Evolutionary conservation across 2,888 invertebrate genomes (phyloP).

Genomic region (Drosophila anomelani): DNA sequence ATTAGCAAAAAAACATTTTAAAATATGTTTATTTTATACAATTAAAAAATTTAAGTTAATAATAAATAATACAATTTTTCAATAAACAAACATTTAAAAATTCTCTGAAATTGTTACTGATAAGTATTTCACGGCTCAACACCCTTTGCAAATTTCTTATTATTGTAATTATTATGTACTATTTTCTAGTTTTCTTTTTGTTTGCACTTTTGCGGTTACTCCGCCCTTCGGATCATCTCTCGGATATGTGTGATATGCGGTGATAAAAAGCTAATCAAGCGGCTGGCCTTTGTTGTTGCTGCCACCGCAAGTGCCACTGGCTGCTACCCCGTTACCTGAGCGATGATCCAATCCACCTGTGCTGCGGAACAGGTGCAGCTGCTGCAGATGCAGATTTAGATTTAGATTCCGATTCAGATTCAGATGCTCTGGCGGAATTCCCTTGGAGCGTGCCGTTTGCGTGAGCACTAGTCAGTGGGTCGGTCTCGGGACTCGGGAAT

Average conservation of each 20-base stretch:
- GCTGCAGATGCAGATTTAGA: constrained; percentile 16
- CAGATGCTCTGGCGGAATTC: constrained; percentile 29
- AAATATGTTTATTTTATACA: not conserved
- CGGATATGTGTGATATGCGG: constrained; percentile 21
- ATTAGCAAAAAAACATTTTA: not conserved
- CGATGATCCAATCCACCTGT: constrained; percentile 27
- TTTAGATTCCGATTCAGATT: constrained; percentile 22
- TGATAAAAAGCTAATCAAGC: constrained; percentile 40
- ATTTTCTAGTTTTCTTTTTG: not conserved
- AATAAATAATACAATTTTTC: not conserved
- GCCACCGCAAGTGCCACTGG: constrained; percentile 4
- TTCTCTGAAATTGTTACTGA: not conserved
- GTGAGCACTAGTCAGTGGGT: constrained; percentile 10
- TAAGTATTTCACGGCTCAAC: not conserved
- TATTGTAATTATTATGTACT: not conserved
- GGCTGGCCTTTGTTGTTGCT: constrained; percentile 20
- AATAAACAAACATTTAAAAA: not conserved
- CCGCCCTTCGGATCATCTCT: constrained; percentile 13
- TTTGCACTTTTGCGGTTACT: constrained; percentile 20
- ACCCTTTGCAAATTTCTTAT: not conserved
- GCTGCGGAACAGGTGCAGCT: constrained; percentile 16
- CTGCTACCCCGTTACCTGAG: constrained; percentile 31
- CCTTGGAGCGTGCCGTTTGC: constrained; percentile 35
- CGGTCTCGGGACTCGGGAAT: constrained; percentile 33
- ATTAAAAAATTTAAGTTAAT: not conserved